Percentiles rank a stretch among this genome's conserved stretches.
Evolutionary conservation across 2,113 vertebrate species (phyloP).

Genomic region (Zingel zingel): DNA sequence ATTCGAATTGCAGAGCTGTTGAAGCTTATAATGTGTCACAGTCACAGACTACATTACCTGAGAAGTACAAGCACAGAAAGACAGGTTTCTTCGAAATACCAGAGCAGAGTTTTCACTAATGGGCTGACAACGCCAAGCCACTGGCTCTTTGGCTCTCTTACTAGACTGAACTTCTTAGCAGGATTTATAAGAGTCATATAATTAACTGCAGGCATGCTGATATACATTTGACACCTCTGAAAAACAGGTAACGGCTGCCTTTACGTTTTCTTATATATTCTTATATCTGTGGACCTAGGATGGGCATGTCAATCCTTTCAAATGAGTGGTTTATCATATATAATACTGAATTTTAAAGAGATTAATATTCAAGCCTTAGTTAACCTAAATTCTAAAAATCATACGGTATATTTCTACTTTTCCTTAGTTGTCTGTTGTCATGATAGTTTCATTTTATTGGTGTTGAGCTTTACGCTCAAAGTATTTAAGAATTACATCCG

Average conservation of each 20-base stretch:
- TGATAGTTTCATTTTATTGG: not conserved
- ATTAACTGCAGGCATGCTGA: not conserved
- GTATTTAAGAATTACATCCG: not conserved
- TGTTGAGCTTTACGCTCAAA: not conserved
- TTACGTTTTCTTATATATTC: not conserved
- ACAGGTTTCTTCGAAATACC: not conserved
- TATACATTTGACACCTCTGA: not conserved
- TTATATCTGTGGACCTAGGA: not conserved
- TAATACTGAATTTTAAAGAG: not conserved
- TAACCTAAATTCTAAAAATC: not conserved
- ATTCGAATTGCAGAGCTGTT: not conserved
- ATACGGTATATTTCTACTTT: not conserved
- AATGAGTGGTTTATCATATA: not conserved
- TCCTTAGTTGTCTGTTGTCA: too few relatives aligned
- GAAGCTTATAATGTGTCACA: not conserved
- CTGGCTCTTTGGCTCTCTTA: not conserved
- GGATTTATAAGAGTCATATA: slow-evolving; percentile 7
- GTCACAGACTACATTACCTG: not conserved
- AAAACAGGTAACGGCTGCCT: not conserved
- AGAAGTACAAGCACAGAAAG: not conserved
- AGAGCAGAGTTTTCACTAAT: slow-evolving; percentile 31
- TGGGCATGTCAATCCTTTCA: not conserved
- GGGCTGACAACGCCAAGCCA: slow-evolving; percentile 10
- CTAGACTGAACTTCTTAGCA: not conserved
- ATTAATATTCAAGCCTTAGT: not conserved